A percentile compares a stretch with the other conserved stretches of the same genome.
Conservation (phyloP, 1,140 invertebrate species). For the Archivesica marissinica region DNA sequence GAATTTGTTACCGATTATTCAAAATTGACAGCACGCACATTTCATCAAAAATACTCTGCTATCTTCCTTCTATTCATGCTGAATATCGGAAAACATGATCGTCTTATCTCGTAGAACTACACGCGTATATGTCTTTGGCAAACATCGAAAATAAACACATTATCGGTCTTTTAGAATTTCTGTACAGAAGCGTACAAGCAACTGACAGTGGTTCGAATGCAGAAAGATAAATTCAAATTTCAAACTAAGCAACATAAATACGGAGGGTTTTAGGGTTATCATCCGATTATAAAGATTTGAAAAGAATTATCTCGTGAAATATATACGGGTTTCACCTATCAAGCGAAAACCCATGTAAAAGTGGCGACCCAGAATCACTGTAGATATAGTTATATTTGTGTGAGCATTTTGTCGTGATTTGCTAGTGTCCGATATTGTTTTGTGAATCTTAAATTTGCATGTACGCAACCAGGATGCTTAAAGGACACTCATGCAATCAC, state of each 20-base stretch:
- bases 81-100: conserved; percentile 6
- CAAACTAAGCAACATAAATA: conserved; percentile 44
- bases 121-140: conserved; percentile 17
- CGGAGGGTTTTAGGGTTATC: conserved; percentile 44
- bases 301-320: conserved; percentile 41
- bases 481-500: no score
- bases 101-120: conserved; percentile 38
- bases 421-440: no score
- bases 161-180: conserved; percentile 55
- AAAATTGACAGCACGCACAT: conserved; percentile 57
- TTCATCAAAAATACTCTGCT: conserved; percentile 53
- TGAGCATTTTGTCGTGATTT: no score
- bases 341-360: no score
- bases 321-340: conserved; percentile 1
- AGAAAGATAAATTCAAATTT: conserved; percentile 46
- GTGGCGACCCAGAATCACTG: no score
- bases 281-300: not conserved
- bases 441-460: no score
- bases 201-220: conserved; percentile 44
- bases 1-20: conserved; percentile 48
- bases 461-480: no score
- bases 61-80: conserved; percentile 20
- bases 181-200: conserved; percentile 1
- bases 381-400: no score
- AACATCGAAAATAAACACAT: conserved; percentile 45